Percentiles rank a stretch among this genome's conserved stretches.
These are phyloP conservation scores for Pristionchus exspectatus DNA, from an alignment of 2,888 invertebrate genomes.

Conservation along the genomic window DNA sequence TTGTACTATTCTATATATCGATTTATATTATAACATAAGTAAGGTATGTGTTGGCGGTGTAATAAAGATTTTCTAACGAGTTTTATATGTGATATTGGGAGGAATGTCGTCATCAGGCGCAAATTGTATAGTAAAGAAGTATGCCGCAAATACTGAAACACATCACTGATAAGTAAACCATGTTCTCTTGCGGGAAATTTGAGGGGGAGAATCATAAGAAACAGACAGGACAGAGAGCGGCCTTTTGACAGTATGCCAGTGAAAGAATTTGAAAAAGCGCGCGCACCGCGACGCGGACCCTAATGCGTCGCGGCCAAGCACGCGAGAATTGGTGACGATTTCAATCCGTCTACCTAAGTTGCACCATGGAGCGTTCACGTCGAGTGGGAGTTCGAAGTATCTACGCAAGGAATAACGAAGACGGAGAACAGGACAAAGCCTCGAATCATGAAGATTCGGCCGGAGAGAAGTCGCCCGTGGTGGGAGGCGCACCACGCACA, in stretches of 20 bases:
- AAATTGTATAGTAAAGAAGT: not conserved
- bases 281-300: conserved; percentile 11
- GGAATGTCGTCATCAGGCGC: not conserved
- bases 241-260: not conserved
- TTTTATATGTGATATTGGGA: not conserved
- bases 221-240: not conserved
- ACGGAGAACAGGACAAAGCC: conserved; percentile 8
- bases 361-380: conserved; percentile 54
- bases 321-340: not conserved
- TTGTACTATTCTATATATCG: conserved; percentile 53
- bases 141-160: not conserved
- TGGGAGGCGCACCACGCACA: conserved; percentile 53
- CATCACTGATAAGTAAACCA: too few species aligned
- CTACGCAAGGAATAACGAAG: conserved; percentile 43
- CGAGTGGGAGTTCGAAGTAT: conserved; percentile 51
- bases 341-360: conserved; percentile 11
- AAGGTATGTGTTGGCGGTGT: conserved; percentile 54
- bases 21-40: conserved; percentile 45
- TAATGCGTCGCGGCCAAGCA: conserved; percentile 28
- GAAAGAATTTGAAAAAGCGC: conserved; percentile 33
- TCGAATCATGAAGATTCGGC: conserved; percentile 35
- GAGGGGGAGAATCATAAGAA: not conserved
- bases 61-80: conserved; percentile 49
- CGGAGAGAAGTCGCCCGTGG: conserved; percentile 45
- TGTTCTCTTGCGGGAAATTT: too few species aligned